Base-by-base conservation (phyloP, 92 coral and sea anemone species). In the Zoanthus sansibaricus region DNA sequence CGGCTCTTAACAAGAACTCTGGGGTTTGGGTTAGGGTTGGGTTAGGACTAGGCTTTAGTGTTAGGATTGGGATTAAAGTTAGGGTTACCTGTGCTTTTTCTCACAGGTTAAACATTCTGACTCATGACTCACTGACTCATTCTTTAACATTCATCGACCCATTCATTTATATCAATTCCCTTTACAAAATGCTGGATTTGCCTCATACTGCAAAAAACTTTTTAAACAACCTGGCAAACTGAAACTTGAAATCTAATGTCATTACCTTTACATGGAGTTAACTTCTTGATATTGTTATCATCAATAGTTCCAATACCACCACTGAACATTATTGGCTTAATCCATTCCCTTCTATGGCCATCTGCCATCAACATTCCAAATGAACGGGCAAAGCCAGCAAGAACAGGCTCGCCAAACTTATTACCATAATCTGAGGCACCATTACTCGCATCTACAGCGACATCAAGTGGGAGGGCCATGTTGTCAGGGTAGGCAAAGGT, bases 391-490 rank as follows among this genome's bases (percentile, higher is more conserved):
- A 96, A 96, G 9, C 99, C 99, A 73, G 97, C 84, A 21, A 96
- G 89, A n/a, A 96, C 98, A 44, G 99, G 99, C 85, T 96, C 99
- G 12, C 99, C 99, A 90, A 96, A 96, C 92, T 96, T 96, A 87
- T 96, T 96, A 32, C 99, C 99, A 75, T 96, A 96, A 72, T 96
- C 99, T 6, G 99, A 96, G 15, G 99, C 99, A 64, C 99, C 99
- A 86, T 95, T 95, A 82, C 99, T 96, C 16, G 98, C 99, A 71
- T 96, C 98, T 5, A 96, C 91, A 4, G 98, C 98, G 32, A 96
- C 90, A 17, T 92, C 95, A 32, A 92, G 52, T 10, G 99, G 98
- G 52, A 91, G 96, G 6, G 99, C 99, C 98, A 96, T 95, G 86
- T 96, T 96, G 68, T 82, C 80, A 58, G 99, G 99, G 77, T 96